phyloP scores from a whole-genome alignment of 2,113 vertebrate genomes.

The Corythaixoides concolor region DNA sequence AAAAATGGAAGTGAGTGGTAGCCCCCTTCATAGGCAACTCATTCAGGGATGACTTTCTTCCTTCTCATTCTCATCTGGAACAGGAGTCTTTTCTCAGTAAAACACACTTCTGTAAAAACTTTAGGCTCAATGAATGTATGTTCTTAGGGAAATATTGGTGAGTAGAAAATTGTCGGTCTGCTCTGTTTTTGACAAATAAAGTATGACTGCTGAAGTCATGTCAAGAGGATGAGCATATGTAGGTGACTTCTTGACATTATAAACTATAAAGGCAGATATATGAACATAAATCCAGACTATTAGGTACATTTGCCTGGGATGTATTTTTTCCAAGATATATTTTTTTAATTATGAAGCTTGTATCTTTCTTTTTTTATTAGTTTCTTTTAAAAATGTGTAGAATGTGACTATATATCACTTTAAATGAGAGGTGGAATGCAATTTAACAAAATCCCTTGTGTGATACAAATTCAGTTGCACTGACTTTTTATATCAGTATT shows the following conservation, averaged over 20 bases:
- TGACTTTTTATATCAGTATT: neutral
- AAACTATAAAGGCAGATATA: neutral
- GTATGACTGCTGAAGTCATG: neutral
- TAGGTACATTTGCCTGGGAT: neutral
- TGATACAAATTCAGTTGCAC: neutral
- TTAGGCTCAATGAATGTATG: neutral
- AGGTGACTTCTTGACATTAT: neutral
- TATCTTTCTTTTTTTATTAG: neutral
- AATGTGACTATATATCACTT: neutral
- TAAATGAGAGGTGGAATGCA: constrained; percentile 16
- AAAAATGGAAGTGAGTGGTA: neutral
- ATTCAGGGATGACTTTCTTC: neutral
- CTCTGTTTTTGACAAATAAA: neutral
- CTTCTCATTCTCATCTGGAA: neutral
- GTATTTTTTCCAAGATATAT: neutral
- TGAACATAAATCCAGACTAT: neutral
- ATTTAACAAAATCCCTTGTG: neutral
- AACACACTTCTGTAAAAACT: neutral
- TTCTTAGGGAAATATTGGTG: neutral
- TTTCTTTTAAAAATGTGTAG: neutral
- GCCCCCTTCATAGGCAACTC: neutral
- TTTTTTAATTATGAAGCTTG: constrained; percentile 2
- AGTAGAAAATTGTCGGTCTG: neutral
- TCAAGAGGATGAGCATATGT: neutral
- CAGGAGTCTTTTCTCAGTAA: neutral